phyloP scores from a whole-genome alignment of 2,888 invertebrate genomes.

The Phaonia tiefii region DNA sequence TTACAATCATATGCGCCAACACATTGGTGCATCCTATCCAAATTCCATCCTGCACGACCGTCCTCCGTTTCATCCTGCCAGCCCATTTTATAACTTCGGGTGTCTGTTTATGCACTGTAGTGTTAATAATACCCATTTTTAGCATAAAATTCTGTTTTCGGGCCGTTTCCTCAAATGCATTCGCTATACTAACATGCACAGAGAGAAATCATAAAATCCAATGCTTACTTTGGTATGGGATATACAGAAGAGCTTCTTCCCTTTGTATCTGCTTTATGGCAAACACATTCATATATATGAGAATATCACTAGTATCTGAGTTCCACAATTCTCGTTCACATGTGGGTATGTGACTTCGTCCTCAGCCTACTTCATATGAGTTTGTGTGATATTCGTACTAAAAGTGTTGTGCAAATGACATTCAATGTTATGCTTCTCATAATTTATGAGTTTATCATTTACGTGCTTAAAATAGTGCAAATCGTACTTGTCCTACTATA shows the following conservation, averaged over 20 bases:
- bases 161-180: neutral
- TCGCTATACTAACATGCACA: too few species aligned
- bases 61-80: neutral
- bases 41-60: too few species aligned
- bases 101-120: constrained; percentile 41
- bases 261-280: too few species aligned
- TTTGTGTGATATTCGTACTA: too few species aligned
- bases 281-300: too few species aligned
- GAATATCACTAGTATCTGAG: too few species aligned
- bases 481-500: constrained; percentile 55
- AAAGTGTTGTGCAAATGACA: constrained; percentile 73
- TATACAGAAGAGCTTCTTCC: too few species aligned
- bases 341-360: constrained; percentile 21
- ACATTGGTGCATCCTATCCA: constrained; percentile 18
- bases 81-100: neutral
- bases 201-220: too few species aligned
- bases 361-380: too few species aligned
- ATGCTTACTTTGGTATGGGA: too few species aligned
- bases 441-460: constrained; percentile 79
- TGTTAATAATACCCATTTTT: constrained; percentile 43
- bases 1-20: neutral
- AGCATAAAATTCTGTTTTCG: constrained; percentile 19
- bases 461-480: constrained; percentile 72
- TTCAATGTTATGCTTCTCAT: constrained; percentile 73
- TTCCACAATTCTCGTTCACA: too few species aligned